Percentiles rank a stretch among this genome's conserved stretches.
These are phyloP conservation scores for Holotrichia oblita DNA, from an alignment of 1,140 invertebrate genomes.

Conservation along the genomic window DNA sequence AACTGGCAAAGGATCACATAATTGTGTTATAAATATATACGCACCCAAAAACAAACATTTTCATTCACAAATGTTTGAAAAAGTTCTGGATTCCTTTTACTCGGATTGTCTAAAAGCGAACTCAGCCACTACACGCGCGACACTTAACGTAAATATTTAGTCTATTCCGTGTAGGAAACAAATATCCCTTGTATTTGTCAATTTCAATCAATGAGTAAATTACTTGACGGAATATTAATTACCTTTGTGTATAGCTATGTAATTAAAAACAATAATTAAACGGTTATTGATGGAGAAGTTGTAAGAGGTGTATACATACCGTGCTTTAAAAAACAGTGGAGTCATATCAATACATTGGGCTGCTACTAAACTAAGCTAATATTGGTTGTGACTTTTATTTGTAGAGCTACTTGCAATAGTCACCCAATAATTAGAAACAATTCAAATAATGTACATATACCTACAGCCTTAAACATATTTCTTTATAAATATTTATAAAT, in stretches of 20 bases:
- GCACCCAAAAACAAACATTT: constrained; percentile 28
- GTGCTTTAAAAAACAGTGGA: too few relatives aligned
- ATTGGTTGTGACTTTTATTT: too few relatives aligned
- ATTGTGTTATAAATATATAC: constrained; percentile 28
- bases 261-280: not conserved
- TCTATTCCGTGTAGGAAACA: not conserved
- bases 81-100: constrained; percentile 22
- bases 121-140: not conserved
- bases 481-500: too few relatives aligned
- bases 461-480: too few relatives aligned
- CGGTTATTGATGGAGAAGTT: too few relatives aligned
- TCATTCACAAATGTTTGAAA: constrained; percentile 29
- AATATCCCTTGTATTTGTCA: constrained; percentile 27
- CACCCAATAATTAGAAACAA: too few relatives aligned
- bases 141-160: constrained; percentile 35
- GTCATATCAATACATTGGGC: too few relatives aligned
- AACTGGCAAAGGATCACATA: constrained; percentile 22
- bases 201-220: constrained; percentile 9
- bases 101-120: not conserved
- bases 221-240: not conserved
- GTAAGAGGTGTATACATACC: too few relatives aligned
- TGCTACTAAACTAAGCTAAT: too few relatives aligned
- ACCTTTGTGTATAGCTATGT: not conserved
- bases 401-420: too few relatives aligned
- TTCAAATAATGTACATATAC: too few relatives aligned